Conservation (phyloP, 1,140 invertebrate genomes). For the Cyphomyrmex costatus region DNA sequence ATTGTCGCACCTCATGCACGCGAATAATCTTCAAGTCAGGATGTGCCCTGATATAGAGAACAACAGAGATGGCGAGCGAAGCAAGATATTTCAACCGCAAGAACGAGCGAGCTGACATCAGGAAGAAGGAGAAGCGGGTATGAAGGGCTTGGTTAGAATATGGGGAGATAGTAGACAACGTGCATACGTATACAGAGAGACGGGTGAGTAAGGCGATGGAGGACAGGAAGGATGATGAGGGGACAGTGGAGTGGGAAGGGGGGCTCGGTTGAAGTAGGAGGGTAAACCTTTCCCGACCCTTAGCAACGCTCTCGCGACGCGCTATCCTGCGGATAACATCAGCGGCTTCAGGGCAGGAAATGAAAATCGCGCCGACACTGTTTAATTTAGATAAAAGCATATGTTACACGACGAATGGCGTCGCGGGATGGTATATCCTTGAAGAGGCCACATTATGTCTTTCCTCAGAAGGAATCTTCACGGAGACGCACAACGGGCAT, state of each 20-base stretch:
- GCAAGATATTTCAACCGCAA: conserved; percentile 61
- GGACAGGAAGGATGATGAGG: conserved; percentile 58
- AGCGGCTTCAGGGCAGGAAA: conserved; percentile 86
- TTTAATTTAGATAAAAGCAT: conserved; percentile 89
- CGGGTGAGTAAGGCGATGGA: conserved; percentile 63
- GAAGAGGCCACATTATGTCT: conserved; percentile 46
- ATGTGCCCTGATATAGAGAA: conserved; percentile 28
- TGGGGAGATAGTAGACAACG: conserved; percentile 80
- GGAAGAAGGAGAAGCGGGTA: conserved; percentile 66
- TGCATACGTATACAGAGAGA: conserved; percentile 74
- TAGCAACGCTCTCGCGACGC: conserved; percentile 82
- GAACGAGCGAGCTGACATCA: conserved; percentile 62
- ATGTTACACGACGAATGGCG: conserved; percentile 83
- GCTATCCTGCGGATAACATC: conserved; percentile 87
- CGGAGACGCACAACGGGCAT: background rate
- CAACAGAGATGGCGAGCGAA: conserved; percentile 37
- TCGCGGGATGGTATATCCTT: conserved; percentile 33
- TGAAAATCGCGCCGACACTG: conserved; percentile 87
- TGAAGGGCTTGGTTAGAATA: conserved; percentile 82
- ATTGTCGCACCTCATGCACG: background rate
- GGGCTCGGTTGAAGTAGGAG: conserved; percentile 68
- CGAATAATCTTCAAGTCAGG: background rate
- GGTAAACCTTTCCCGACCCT: conserved; percentile 81
- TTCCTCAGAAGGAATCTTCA: conserved; percentile 35
- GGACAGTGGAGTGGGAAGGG: conserved; percentile 54